Conservation (phyloP, 2,797 vertebrate genomes). For the Rhinoraja longicauda region DNA sequence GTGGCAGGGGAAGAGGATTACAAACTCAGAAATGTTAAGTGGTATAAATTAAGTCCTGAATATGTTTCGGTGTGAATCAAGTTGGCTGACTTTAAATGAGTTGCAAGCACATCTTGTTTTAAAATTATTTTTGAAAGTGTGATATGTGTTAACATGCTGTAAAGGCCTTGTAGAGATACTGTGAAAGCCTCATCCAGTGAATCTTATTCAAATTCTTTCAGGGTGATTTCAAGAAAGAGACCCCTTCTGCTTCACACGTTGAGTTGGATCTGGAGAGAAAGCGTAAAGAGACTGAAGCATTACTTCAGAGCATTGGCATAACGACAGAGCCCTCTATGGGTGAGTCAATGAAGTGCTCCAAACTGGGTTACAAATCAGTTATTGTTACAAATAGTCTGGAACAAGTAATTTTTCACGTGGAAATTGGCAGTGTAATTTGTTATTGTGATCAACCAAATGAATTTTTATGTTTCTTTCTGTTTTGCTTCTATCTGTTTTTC, state of each 20-base stretch:
- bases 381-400: not conserved
- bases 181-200: not conserved
- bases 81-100: not conserved
- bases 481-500: not conserved
- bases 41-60: not conserved
- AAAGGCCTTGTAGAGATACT: no score
- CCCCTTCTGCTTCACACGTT: conserved; percentile 15
- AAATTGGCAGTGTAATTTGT: not conserved
- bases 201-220: conserved; percentile 1
- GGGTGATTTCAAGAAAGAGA: conserved; percentile 39
- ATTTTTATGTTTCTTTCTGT: not conserved
- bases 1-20: not conserved
- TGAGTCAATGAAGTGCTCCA: not conserved
- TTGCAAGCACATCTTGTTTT: not conserved
- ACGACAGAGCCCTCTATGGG: conserved; percentile 38
- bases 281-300: conserved; percentile 39
- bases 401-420: not conserved
- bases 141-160: not conserved
- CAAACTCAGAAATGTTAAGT: not conserved
- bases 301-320: conserved; percentile 40
- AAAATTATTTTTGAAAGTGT: not conserved
- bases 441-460: not conserved
- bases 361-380: not conserved
- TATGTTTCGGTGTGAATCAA: not conserved
- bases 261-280: conserved; percentile 38